Conservation (phyloP, 2,888 invertebrate genomes). For the Andrena trimmerana region DNA sequence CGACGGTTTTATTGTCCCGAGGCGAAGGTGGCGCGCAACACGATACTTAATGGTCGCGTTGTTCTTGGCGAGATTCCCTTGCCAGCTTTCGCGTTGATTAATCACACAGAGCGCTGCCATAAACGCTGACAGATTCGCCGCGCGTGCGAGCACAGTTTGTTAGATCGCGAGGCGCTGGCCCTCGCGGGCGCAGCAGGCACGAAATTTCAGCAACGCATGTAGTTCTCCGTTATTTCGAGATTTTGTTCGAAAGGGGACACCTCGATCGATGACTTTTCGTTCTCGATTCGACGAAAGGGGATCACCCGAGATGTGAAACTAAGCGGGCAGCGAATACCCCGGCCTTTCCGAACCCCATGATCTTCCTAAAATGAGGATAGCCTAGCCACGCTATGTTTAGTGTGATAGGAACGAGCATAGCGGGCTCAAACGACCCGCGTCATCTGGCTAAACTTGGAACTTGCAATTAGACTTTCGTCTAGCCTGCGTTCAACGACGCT, state of each 20-base stretch:
- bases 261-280: background rate
- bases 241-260: background rate
- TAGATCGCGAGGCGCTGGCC: background rate
- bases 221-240: background rate
- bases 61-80: slow-evolving; percentile 55
- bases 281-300: background rate
- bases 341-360: background rate
- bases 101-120: slow-evolving; percentile 44
- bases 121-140: slow-evolving; percentile 58
- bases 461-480: slow-evolving; percentile 55
- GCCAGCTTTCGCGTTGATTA: slow-evolving; percentile 44
- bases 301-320: no score
- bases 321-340: background rate
- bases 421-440: slow-evolving; percentile 53
- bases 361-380: slow-evolving; percentile 54
- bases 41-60: slow-evolving; percentile 50
- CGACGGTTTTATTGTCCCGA: slow-evolving; percentile 54
- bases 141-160: slow-evolving; percentile 35
- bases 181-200: no score
- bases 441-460: slow-evolving; percentile 70
- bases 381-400: slow-evolving; percentile 60
- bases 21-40: slow-evolving; percentile 36
- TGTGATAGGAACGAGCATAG: slow-evolving; percentile 57
- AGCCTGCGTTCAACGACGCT: slow-evolving; percentile 35
- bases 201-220: background rate